These are phyloP conservation scores for Epizoanthus illoricatus DNA, from an alignment of 92 coral and sea anemone genomes.

Conservation along the genomic window DNA sequence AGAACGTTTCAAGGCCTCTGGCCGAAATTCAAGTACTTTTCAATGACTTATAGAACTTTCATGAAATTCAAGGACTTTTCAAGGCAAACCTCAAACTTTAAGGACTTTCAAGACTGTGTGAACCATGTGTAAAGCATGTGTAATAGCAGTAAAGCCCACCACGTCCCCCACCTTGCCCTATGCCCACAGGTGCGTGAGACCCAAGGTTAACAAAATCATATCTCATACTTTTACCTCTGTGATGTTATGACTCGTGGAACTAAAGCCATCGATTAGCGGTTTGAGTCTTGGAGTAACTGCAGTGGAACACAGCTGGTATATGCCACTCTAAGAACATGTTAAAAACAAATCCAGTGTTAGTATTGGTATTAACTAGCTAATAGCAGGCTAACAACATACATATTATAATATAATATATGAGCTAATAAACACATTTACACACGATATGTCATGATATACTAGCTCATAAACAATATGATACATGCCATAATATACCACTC, in stretches of 20 bases:
- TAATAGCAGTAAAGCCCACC: no score
- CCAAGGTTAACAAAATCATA: no score
- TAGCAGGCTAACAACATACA: no score
- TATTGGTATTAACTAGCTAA: background rate
- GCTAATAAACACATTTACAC: background rate
- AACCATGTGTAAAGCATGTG: no score
- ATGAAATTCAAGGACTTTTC: no score
- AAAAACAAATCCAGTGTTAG: background rate
- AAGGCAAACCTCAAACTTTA: no score
- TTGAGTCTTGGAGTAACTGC: slow-evolving; percentile 89
- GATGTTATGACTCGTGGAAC: slow-evolving; percentile 84
- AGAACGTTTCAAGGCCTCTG: no score
- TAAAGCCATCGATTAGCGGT: slow-evolving; percentile 87
- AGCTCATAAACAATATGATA: background rate
- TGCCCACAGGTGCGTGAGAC: no score
- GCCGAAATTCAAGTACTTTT: no score
- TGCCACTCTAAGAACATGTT: slow-evolving; percentile 61
- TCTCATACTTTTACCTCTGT: slow-evolving; percentile 66
- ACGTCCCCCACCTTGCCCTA: no score
- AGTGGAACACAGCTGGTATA: slow-evolving; percentile 76
- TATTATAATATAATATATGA: background rate
- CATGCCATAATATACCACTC: background rate
- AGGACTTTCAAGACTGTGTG: no score
- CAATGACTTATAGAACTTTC: no score
- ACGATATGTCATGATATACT: background rate